These are phyloP conservation scores for Lucifuga dentata DNA, from an alignment of 2,113 vertebrate species.

Conservation along the genomic window DNA sequence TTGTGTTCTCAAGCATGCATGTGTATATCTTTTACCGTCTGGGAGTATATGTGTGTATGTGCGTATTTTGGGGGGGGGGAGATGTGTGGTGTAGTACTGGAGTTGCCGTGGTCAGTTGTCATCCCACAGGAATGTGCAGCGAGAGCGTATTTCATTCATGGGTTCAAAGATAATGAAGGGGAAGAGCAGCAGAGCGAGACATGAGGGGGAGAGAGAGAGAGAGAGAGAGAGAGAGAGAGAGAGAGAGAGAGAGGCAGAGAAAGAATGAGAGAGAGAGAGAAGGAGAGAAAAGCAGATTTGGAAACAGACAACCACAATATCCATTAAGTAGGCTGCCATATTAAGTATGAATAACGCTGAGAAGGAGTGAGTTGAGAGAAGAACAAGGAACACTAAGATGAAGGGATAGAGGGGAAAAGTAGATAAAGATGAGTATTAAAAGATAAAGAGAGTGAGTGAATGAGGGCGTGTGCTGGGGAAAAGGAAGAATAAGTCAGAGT, in stretches of 20 bases:
- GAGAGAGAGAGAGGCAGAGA: slow-evolving; percentile 15
- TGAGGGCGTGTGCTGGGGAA: slow-evolving; percentile 18
- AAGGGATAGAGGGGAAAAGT: slow-evolving; percentile 31
- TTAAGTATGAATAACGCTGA: slow-evolving; percentile 65
- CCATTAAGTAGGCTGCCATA: slow-evolving; percentile 60
- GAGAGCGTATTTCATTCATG: slow-evolving; percentile 75
- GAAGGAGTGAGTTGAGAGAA: slow-evolving; percentile 40
- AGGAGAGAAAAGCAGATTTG: slow-evolving; percentile 31
- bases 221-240: slow-evolving; percentile 1
- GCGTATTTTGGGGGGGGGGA: no score
- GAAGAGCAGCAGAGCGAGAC: slow-evolving; percentile 68
- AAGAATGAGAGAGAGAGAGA: slow-evolving; percentile 3
- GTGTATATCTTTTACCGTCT: slow-evolving; percentile 31
- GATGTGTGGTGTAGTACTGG: slow-evolving; percentile 43
- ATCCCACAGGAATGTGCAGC: slow-evolving; percentile 77
- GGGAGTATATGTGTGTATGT: slow-evolving; percentile 27
- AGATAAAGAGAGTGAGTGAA: slow-evolving; percentile 41
- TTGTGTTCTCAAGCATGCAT: not conserved
- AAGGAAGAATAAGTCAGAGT: slow-evolving; percentile 45
- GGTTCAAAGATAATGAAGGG: slow-evolving; percentile 69
- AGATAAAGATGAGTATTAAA: slow-evolving; percentile 52
- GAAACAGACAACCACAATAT: slow-evolving; percentile 58
- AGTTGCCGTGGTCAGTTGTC: slow-evolving; percentile 63
- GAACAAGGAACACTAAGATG: slow-evolving; percentile 28
- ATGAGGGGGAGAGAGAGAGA: slow-evolving; percentile 60